Conservation (phyloP, 2,888 invertebrate species). For the Ernsta delagoae region DNA sequence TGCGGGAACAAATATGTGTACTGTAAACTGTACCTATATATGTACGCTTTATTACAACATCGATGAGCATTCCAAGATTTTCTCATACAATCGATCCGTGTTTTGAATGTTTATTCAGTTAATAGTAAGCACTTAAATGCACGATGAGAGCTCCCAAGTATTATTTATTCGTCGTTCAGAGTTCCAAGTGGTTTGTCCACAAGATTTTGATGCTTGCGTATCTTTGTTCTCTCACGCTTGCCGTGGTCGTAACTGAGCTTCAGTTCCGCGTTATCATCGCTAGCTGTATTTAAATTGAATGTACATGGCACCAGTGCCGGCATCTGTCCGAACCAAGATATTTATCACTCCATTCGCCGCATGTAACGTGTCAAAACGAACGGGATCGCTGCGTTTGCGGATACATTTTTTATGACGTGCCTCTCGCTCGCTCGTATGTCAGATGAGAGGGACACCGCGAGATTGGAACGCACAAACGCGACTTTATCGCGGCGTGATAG, state of each 20-base stretch:
- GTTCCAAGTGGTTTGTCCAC: conserved; percentile 68
- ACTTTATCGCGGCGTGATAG: conserved; percentile 65
- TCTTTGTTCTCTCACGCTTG: conserved; percentile 64
- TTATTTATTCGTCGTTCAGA: conserved; percentile 53
- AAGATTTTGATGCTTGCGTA: conserved; percentile 61
- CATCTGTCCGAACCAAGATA: conserved; percentile 65
- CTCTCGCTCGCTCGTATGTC: conserved; percentile 57
- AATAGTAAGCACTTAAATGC: conserved; percentile 63
- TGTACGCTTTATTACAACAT: conserved; percentile 46
- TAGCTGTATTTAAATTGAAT: conserved; percentile 52
- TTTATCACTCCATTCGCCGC: conserved; percentile 71
- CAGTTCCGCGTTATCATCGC: conserved; percentile 63
- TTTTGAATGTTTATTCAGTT: conserved; percentile 64
- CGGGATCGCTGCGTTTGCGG: conserved; percentile 70
- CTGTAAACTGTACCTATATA: conserved; percentile 48
- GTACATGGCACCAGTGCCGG: conserved; percentile 44
- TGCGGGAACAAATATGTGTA: conserved; percentile 60
- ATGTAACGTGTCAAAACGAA: conserved; percentile 76
- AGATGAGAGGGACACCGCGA: conserved; percentile 58
- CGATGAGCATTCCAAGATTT: conserved; percentile 46
- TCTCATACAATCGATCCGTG: conserved; percentile 54
- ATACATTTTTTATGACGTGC: conserved; percentile 64
- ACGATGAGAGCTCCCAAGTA: conserved; percentile 38
- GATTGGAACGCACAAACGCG: conserved; percentile 54
- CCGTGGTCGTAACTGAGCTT: conserved; percentile 43